Evolutionary conservation across 2,888 invertebrate genomes (phyloP).

Genomic region (Drosophila falleni): DNA sequence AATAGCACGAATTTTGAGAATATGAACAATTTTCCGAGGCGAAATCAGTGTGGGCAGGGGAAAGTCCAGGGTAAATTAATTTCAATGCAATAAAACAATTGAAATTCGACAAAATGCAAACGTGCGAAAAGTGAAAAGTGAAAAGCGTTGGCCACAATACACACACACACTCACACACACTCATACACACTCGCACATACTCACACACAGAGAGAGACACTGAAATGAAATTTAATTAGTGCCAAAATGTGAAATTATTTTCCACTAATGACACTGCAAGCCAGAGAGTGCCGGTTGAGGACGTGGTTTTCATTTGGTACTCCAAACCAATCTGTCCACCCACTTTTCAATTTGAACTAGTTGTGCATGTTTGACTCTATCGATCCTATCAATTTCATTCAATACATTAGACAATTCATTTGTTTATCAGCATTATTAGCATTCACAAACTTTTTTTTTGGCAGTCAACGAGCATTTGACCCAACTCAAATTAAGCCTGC

Average conservation of each 20-base stretch:
- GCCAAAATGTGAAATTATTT: conserved; percentile 65
- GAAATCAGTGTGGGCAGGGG: not conserved
- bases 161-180: conserved; percentile 14
- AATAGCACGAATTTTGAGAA: not conserved
- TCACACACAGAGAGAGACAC: conserved; percentile 17
- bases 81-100: conserved; percentile 60
- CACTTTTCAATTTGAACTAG: conserved; percentile 2
- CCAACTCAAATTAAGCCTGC: conserved; percentile 59
- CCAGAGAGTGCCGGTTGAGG: conserved; percentile 17
- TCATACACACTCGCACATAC: not conserved
- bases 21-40: not conserved
- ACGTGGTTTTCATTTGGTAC: conserved; percentile 32
- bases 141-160: conserved; percentile 36
- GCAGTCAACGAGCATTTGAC: conserved; percentile 39
- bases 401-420: conserved; percentile 60
- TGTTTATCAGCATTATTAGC: conserved; percentile 39
- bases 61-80: conserved; percentile 46
- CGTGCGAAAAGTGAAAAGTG: conserved; percentile 33
- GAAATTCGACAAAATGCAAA: conserved; percentile 51
- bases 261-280: conserved; percentile 56
- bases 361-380: conserved; percentile 9
- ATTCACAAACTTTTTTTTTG: conserved; percentile 52
- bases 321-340: conserved; percentile 4
- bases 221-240: conserved; percentile 72
- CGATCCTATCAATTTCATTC: conserved; percentile 52